Evolutionary conservation across 2,888 invertebrate genomes (phyloP), one percentile per base, ranked within the genome.

Genomic region (Monopis laevigella): DNA sequence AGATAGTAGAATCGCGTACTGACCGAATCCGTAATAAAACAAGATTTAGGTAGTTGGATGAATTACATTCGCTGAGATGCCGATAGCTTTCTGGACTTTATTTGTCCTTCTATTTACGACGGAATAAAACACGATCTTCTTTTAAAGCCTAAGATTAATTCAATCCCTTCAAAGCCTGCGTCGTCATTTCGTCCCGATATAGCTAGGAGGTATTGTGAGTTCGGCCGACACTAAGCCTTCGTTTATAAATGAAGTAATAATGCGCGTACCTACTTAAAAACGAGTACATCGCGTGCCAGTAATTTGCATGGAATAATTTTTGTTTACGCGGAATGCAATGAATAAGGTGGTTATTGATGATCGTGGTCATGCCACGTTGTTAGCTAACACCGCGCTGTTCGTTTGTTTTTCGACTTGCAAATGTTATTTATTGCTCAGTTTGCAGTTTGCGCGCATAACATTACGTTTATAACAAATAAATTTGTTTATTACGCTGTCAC

Each of bases 401-500:
- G 30, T 30, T 30, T 30, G 30, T 30, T 30, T 30, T 30, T 24
- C 12, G 41, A 35, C 41, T 14, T 19, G 12, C 30, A 17, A 10
- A 14, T 11, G 26, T 19, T 26, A 21, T 41, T 41, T 34, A 41
- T 32, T 18, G 21, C 35, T 7, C 8, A 24, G 19, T 12, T 18
- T 24, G 11, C 8, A 24, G 19, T 12, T 18, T 24, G 11, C 35
- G 39, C 27, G 34, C 41, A 34, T 41, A 34, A 26, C 41, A 41
- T 34, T 41, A 34, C 26, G 35, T 41, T 41, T 41, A 41, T 41
- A 13, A 21, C 41, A 27, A 28, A 32, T 42, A 28, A 42, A 42
- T 36, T 42, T 36, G 36, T 36, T 42, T 42, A 42, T 42, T 42
- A 19, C 35, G 18, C 18, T 42, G 42, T 27, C 42, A 42, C 42